Evolutionary conservation across 2,888 invertebrate species (phyloP), one percentile per base, ranked within the genome.

Genomic region (Oxystoma pomonae): DNA sequence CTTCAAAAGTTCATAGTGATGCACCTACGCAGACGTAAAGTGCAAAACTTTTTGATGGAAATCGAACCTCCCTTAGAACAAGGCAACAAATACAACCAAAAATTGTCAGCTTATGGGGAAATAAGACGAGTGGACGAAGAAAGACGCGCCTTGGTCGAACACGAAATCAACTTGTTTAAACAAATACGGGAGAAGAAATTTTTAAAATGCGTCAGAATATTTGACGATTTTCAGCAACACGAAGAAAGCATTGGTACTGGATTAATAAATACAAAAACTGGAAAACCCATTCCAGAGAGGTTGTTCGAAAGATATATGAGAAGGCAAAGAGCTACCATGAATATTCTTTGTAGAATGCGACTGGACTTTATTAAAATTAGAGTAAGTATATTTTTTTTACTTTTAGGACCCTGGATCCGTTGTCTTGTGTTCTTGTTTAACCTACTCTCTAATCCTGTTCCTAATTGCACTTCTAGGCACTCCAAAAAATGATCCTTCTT

Each of bases 211-310:
- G 64, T 67, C 1, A 57, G 60, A 21, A 61, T 63, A 21, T 75
- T 76, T 58, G 59, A 68, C 2, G 63, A 65, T 20, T 69, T 75
- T 65, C 72, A 72, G 58, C 61, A 60, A 1, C 68, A 72, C 55
- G 77, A 77, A 67, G 68, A 70, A 16, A 76, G 77, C 55, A 71
- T 74, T 7, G 77, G 77, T 9, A 71, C 63, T 2, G 77, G 77
- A 1, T 64, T 79, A 12, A 76, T 78, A 52, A 72, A 73, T 59
- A 69, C 74, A 2, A 77, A 76, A 69, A 78, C 78, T 7, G 78
- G 77, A 21, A 77, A 77, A 57, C 68, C 70, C 61, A 71, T 79
- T 58, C 72, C 77, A 1, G 75, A 76, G 19, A 76, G 76, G 65
- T 20, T 73, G 16, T 68, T 78, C 3, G 74, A 77, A 22, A 68